Evolutionary conservation across 2,113 vertebrate genomes (phyloP).

Genomic region (Chloropsis hardwickii): DNA sequence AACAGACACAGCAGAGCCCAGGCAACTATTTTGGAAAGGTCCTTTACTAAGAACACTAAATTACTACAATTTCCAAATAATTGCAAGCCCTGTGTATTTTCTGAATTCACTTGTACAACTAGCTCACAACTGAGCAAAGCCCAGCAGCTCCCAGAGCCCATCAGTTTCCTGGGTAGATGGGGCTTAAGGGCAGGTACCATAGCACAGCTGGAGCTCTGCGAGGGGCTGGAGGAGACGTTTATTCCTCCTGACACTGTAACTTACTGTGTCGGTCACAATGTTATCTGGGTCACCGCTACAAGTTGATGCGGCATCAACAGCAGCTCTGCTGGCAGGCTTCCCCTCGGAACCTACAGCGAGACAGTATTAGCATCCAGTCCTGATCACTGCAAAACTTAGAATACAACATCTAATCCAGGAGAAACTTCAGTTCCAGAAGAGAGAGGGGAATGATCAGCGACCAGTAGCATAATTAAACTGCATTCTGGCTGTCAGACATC

Average conservation of each 20-base stretch:
- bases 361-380: neutral
- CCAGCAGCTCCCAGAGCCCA: neutral
- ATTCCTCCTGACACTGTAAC: constrained; percentile 56
- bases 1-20: neutral
- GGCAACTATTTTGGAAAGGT: neutral
- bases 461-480: neutral
- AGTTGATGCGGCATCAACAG: neutral
- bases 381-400: neutral
- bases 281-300: constrained; percentile 49
- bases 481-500: neutral
- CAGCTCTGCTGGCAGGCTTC: neutral
- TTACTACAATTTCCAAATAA: neutral
- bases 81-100: neutral
- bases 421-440: neutral
- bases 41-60: neutral
- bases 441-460: neutral
- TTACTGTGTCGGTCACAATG: constrained; percentile 55
- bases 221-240: constrained; percentile 40
- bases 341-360: neutral
- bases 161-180: neutral
- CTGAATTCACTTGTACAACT: neutral
- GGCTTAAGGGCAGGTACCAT: constrained; percentile 34
- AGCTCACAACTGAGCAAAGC: neutral
- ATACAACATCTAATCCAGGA: neutral
- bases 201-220: constrained; percentile 49